phyloP scores from a whole-genome alignment of 2,113 vertebrate species.

The Scatophagus argus region DNA sequence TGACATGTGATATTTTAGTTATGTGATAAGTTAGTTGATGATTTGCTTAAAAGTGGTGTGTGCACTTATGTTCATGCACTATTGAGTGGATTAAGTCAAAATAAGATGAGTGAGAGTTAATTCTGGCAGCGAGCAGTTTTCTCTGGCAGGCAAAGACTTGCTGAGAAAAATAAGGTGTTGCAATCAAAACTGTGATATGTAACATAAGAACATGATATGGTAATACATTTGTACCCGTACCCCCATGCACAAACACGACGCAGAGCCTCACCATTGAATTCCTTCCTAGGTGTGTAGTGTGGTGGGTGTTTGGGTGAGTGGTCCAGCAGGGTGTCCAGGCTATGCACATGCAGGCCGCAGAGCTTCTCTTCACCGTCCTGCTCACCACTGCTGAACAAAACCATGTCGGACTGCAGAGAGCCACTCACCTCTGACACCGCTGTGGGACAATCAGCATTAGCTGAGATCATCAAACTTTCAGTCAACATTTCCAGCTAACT shows the following conservation, averaged over 20 bases:
- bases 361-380: constrained; percentile 15
- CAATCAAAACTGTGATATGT: constrained; percentile 35
- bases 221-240: neutral
- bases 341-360: constrained; percentile 59
- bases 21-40: constrained; percentile 1
- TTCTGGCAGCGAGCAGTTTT: neutral
- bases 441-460: constrained; percentile 33
- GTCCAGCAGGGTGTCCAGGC: constrained; percentile 83
- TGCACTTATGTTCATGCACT: neutral
- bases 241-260: neutral
- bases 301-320: constrained; percentile 59
- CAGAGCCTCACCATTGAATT: constrained; percentile 86
- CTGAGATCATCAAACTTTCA: neutral
- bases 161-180: constrained; percentile 31
- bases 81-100: neutral
- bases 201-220: neutral
- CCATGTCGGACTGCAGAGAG: constrained; percentile 82
- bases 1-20: neutral
- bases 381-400: constrained; percentile 82
- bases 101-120: neutral
- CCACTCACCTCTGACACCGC: constrained; percentile 83
- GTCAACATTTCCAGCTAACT: neutral
- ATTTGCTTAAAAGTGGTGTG: neutral
- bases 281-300: constrained; percentile 68
- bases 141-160: constrained; percentile 67